Conservation (phyloP, 2,113 vertebrate genomes). For the Myotis brandtii region DNA sequence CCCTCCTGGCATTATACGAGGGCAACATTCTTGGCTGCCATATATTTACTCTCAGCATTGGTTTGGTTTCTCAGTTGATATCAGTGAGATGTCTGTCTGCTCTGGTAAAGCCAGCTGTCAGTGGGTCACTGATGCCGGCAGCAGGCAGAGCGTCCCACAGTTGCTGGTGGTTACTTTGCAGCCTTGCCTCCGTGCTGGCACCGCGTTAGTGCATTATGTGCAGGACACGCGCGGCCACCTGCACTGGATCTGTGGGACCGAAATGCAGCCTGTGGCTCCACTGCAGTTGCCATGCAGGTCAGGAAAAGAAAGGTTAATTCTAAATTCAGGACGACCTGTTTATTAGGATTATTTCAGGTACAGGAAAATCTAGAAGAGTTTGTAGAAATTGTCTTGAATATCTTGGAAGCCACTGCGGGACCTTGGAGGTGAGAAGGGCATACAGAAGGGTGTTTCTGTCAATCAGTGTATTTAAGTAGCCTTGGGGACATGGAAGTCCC, state of each 20-base stretch:
- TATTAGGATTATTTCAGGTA: not conserved
- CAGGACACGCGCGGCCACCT: not conserved
- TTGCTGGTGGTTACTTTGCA: not conserved
- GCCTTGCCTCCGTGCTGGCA: not conserved
- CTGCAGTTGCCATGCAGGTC: not conserved
- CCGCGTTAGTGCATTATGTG: not conserved
- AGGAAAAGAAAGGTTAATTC: not conserved
- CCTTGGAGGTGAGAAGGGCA: not conserved
- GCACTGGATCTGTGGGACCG: not conserved
- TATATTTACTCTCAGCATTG: not conserved
- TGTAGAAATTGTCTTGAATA: not conserved
- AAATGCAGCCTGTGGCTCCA: not conserved
- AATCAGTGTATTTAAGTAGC: not conserved
- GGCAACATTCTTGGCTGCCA: conserved; percentile 36
- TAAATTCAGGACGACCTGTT: not conserved
- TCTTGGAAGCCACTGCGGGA: not conserved
- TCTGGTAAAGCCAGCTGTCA: conserved; percentile 51
- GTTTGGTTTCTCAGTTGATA: conserved; percentile 58
- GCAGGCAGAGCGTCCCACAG: not conserved
- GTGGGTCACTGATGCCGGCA: not conserved
- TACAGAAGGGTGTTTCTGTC: not conserved
- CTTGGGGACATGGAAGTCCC: not conserved
- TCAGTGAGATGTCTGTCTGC: conserved; percentile 58
- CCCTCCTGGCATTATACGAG: not conserved
- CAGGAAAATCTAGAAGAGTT: not conserved